These are phyloP conservation scores for Forbesichthys agassizii DNA, from an alignment of 2,113 vertebrate genomes.

Conservation along the genomic window DNA sequence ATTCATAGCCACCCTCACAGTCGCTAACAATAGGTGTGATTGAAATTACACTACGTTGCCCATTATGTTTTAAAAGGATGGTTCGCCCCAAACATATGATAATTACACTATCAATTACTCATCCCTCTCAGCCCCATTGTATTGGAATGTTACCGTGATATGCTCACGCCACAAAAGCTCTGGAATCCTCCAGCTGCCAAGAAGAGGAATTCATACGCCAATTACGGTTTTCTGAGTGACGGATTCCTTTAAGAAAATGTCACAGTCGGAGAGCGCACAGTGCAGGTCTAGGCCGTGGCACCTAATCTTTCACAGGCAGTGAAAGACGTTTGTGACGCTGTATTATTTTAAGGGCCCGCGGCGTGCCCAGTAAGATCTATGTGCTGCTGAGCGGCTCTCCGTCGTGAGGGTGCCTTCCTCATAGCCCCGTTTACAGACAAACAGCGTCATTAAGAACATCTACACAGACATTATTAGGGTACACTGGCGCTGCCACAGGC, in stretches of 20 bases:
- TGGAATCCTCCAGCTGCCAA: background rate
- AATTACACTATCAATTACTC: too few species aligned
- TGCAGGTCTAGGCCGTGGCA: background rate
- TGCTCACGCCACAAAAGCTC: too few species aligned
- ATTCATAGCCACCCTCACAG: too few species aligned
- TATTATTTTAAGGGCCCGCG: constrained; percentile 11
- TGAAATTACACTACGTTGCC: too few species aligned
- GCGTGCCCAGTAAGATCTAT: constrained; percentile 28
- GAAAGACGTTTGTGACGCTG: constrained; percentile 4
- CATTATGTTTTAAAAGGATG: too few species aligned
- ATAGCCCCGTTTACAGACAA: constrained; percentile 47
- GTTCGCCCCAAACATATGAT: too few species aligned
- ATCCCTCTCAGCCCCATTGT: too few species aligned
- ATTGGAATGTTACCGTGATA: too few species aligned
- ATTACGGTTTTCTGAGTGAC: too few species aligned
- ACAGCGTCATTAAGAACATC: constrained; percentile 46
- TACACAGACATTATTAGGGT: constrained; percentile 39
- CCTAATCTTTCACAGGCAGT: constrained; percentile 19
- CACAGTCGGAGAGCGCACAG: too few species aligned
- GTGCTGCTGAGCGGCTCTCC: constrained; percentile 63
- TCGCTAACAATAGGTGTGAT: too few species aligned
- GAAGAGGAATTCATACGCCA: background rate
- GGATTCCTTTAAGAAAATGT: too few species aligned
- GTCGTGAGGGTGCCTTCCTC: constrained; percentile 37
- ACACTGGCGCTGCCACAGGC: constrained; percentile 27